Percentiles rank a stretch among this genome's conserved stretches.
Conservation (phyloP, 2,113 vertebrate genomes). For the Phodopus roborovskii region DNA sequence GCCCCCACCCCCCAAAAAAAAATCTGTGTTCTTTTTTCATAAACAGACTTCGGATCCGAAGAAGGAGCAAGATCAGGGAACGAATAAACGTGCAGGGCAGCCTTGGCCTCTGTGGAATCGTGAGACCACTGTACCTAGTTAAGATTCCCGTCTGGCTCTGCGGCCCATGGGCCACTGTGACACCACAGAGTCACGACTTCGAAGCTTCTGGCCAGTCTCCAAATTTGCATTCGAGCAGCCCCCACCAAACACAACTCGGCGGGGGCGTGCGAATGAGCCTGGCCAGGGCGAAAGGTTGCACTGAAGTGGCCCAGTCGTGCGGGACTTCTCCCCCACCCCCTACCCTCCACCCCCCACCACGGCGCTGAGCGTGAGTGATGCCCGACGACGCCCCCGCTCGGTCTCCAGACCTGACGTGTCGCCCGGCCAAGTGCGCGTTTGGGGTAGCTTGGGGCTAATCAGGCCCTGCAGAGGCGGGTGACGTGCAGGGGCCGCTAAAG, state of each 20-base stretch:
- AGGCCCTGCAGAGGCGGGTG: constrained; percentile 33
- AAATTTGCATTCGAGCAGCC: constrained; percentile 32
- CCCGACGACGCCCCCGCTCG: not conserved
- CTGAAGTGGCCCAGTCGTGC: not conserved
- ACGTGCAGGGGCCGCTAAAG: not conserved
- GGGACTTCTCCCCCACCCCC: not conserved
- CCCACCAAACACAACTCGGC: not conserved
- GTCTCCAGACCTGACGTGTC: not conserved
- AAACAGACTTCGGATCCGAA: not conserved
- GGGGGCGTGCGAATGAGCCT: not conserved
- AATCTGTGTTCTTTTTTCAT: not conserved
- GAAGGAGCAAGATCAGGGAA: not conserved
- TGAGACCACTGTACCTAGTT: not conserved
- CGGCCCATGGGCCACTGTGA: not conserved
- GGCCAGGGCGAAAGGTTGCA: not conserved
- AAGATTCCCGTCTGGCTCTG: not conserved
- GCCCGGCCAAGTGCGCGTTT: not conserved
- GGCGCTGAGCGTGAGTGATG: not conserved
- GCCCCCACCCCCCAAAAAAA: no score
- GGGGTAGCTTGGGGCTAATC: constrained; percentile 22
- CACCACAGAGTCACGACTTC: constrained; percentile 56
- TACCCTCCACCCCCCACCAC: not conserved
- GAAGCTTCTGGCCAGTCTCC: not conserved
- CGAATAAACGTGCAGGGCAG: not conserved
- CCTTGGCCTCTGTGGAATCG: not conserved